A percentile compares a stretch with the other conserved stretches of the same genome.
phyloP scores from a whole-genome alignment of 2,888 invertebrate genomes.

The Leptinotarsa juncta region DNA sequence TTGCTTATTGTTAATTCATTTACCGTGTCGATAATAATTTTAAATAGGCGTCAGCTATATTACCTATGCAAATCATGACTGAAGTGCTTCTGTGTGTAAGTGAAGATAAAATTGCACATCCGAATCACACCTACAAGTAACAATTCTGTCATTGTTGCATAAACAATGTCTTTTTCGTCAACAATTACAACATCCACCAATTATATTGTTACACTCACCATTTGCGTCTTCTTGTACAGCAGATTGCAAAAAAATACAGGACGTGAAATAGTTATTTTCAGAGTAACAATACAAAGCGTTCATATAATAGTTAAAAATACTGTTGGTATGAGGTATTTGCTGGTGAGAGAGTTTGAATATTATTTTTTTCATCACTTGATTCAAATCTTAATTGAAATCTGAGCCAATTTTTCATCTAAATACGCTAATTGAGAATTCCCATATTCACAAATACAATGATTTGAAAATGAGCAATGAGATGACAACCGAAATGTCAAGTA shows the following conservation, averaged over 20 bases:
- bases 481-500: no score
- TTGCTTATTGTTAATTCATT: background rate
- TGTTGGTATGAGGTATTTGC: no score
- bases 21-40: background rate
- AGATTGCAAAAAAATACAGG: constrained; percentile 15
- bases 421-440: no score
- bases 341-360: no score
- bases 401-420: no score
- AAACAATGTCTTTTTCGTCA: background rate
- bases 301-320: no score
- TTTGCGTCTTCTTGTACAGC: constrained; percentile 42
- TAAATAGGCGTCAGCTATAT: background rate
- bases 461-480: no score
- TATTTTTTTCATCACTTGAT: no score
- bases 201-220: constrained; percentile 42
- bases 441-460: no score
- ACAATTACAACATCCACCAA: background rate
- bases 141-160: constrained; percentile 10
- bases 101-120: background rate
- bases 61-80: constrained; percentile 8
- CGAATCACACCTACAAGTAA: background rate
- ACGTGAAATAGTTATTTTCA: background rate
- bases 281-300: background rate
- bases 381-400: no score
- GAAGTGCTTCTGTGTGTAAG: constrained; percentile 11